phyloP scores from a whole-genome alignment of 2,113 vertebrate species.

The Psettodes erumei region DNA sequence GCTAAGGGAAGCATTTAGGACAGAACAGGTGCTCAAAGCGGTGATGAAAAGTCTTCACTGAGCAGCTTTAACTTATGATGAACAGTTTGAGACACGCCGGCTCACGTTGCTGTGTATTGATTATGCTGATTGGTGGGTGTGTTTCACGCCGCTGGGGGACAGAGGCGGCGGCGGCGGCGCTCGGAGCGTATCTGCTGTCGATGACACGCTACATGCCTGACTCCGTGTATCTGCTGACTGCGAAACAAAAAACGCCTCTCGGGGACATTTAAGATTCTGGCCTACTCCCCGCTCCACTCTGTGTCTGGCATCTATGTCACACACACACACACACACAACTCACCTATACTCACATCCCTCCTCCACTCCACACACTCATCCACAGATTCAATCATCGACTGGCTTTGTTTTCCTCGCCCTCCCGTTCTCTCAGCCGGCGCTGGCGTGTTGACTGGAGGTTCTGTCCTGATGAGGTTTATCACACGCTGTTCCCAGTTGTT shows the following conservation, averaged over 20 bases:
- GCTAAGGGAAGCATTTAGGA: neutral
- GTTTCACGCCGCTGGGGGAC: conserved; percentile 9
- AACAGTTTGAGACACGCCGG: conserved; percentile 2
- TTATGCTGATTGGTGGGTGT: conserved; percentile 9
- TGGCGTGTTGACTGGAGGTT: conserved; percentile 54
- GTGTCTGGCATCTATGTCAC: conserved; percentile 53
- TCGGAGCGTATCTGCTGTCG: conserved; percentile 32
- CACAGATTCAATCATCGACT: conserved; percentile 34
- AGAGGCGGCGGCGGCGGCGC: neutral
- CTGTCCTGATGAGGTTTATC: conserved; percentile 63
- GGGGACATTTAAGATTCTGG: conserved; percentile 67
- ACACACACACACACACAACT: conserved; percentile 35
- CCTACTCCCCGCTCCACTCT: conserved; percentile 41
- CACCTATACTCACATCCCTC: conserved; percentile 42
- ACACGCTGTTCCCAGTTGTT: conserved; percentile 69
- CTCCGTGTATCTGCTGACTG: conserved; percentile 60
- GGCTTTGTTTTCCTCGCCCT: conserved; percentile 38
- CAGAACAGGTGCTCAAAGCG: neutral
- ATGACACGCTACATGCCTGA: conserved; percentile 48
- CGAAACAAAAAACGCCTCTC: conserved; percentile 58
- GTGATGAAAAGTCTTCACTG: neutral
- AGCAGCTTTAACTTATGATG: neutral
- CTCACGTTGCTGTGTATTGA: conserved; percentile 6
- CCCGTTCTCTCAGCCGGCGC: conserved; percentile 41
- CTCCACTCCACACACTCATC: conserved; percentile 33